Conservation (phyloP, 2,797 vertebrate species). For the Varecia variegata region DNA sequence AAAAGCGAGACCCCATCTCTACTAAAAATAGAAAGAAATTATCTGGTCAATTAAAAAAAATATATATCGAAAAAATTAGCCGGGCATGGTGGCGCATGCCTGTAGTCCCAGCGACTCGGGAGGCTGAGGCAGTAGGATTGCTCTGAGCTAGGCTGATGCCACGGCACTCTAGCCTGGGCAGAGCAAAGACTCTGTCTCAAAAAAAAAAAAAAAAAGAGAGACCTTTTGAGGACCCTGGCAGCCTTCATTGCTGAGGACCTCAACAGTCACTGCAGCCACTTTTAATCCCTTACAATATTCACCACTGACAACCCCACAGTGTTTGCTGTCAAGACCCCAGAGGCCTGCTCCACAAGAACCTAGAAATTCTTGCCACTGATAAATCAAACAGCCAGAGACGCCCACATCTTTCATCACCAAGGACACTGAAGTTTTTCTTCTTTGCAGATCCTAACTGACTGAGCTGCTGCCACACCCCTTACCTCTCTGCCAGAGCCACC, state of each 20-base stretch:
- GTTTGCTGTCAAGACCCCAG: background rate
- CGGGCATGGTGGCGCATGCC: too few species aligned
- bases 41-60: too few species aligned
- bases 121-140: too few species aligned
- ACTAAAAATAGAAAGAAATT: too few species aligned
- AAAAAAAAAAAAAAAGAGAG: too few species aligned
- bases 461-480: too few species aligned
- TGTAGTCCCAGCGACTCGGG: too few species aligned
- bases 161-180: too few species aligned
- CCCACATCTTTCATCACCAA: background rate
- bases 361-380: background rate
- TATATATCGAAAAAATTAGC: too few species aligned
- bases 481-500: background rate
- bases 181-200: too few species aligned
- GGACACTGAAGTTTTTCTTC: background rate
- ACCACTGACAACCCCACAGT: background rate
- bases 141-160: too few species aligned
- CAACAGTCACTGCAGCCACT: background rate
- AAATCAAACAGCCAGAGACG: background rate
- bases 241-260: background rate
- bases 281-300: background rate
- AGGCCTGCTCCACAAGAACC: background rate
- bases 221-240: background rate
- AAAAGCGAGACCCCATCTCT: too few species aligned
- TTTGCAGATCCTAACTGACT: background rate